Conservation (phyloP, 2,888 invertebrate genomes). For the Ormyrus thymus region DNA sequence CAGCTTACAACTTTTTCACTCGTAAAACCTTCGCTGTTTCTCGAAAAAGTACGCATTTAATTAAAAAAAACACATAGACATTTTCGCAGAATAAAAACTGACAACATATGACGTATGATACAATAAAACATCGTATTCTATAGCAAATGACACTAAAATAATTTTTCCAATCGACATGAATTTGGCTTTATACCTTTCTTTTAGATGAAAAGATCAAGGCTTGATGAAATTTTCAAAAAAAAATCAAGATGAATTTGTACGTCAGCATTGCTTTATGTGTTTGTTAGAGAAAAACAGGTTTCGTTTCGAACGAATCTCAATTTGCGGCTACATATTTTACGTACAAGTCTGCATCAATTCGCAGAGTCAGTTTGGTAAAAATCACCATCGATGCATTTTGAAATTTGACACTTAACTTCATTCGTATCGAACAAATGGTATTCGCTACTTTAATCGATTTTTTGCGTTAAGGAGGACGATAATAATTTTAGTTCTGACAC, state of each 20-base stretch:
- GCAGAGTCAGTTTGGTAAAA: slow-evolving; percentile 66
- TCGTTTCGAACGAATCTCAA: slow-evolving; percentile 43
- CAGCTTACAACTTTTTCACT: slow-evolving; percentile 46
- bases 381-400: slow-evolving; percentile 59
- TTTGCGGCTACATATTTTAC: slow-evolving; percentile 58
- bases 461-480: slow-evolving; percentile 49
- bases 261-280: slow-evolving; percentile 43
- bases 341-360: slow-evolving; percentile 54
- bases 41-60: slow-evolving; percentile 52
- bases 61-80: slow-evolving; percentile 40
- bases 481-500: slow-evolving; percentile 45
- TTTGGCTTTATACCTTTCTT: slow-evolving; percentile 13
- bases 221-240: slow-evolving; percentile 19
- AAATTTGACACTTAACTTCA: slow-evolving; percentile 55
- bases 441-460: slow-evolving; percentile 50
- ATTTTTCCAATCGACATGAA: slow-evolving; percentile 3
- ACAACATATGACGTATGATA: slow-evolving; percentile 16
- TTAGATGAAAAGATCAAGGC: slow-evolving; percentile 10
- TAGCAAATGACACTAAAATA: slow-evolving; percentile 16
- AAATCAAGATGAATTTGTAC: slow-evolving; percentile 49
- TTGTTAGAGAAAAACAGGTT: slow-evolving; percentile 43
- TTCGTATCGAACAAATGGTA: slow-evolving; percentile 57
- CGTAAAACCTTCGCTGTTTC: slow-evolving; percentile 51
- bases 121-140: slow-evolving; percentile 11
- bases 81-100: slow-evolving; percentile 14